These are phyloP conservation scores for Brachionus rotundiformis DNA, from an alignment of 1,140 invertebrate species.

Conservation along the genomic window DNA sequence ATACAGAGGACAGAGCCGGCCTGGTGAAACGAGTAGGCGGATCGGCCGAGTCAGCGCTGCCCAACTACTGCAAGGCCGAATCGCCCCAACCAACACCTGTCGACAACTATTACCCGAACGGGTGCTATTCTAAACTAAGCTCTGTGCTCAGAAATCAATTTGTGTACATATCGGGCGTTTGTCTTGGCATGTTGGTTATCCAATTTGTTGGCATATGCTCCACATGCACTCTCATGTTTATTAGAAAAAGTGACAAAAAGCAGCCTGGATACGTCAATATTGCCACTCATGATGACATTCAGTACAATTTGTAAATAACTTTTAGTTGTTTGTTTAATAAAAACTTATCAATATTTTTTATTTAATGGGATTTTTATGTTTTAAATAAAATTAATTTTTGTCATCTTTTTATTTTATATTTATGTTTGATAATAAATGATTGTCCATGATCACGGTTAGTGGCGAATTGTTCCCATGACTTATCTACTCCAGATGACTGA, in stretches of 20 bases:
- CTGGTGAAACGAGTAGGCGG: not conserved
- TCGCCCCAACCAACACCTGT: conserved; percentile 18
- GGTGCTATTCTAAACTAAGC: not conserved
- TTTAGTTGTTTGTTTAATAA: too few relatives aligned
- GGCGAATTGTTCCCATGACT: too few relatives aligned
- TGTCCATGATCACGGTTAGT: too few relatives aligned
- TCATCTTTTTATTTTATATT: too few relatives aligned
- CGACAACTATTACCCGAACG: conserved; percentile 27
- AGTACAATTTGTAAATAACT: conserved; percentile 45
- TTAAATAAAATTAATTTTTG: too few relatives aligned
- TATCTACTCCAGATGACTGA: too few relatives aligned
- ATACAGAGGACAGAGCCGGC: not conserved
- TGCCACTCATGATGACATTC: conserved; percentile 49
- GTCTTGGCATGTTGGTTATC: conserved; percentile 15
- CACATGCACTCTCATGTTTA: conserved; percentile 34
- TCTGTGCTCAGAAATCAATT: not conserved
- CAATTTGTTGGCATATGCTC: conserved; percentile 27
- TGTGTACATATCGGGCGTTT: conserved; percentile 44
- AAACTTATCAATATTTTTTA: too few relatives aligned
- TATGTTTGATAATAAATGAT: too few relatives aligned
- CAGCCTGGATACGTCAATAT: conserved; percentile 33
- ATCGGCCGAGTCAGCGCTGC: not conserved
- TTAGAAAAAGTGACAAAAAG: conserved; percentile 19
- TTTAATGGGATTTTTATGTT: too few relatives aligned
- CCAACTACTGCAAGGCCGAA: not conserved